Evolutionary conservation across 1,140 invertebrate species (phyloP), one percentile per base, ranked within the genome.

Genomic region (Drosophila nigromelanica): DNA sequence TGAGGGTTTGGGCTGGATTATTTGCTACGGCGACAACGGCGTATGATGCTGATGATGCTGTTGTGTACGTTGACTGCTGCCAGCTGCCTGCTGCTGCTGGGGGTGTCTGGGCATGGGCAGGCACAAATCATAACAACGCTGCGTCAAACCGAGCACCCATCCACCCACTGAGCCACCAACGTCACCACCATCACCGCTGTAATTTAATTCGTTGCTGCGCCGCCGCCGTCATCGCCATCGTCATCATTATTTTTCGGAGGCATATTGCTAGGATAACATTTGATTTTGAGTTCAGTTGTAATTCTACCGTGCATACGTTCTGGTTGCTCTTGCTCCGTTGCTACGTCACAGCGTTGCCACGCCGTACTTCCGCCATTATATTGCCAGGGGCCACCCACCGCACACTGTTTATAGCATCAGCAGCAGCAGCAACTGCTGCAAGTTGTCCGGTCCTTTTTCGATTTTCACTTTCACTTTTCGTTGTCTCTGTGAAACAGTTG

Each of bases 251-350:
- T 89, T 74, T 89, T 90, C 83, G 83, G 87, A 91, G 89, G 91
- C 91, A 91, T 92, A 92, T 92, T 92, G 90, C 91, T 90, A 91
- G 91, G 91, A 92, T 92, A 92, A 92, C 82, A 87, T 92, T 91
- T 83, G 87, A 92, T 90, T 92, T 91, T 78, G 78, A 80, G 86
- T 91, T 92, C 91, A 92, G 91, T 92, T 92, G 90, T 91, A 91
- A 92, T 92, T 92, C 86, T 91, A 92, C 91, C 91, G 90, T 91
- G 89, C 91, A 73, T 86, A 79, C 79, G 83, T 76, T 74, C 83
- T 89, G 83, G 85, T 80, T 89, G 89, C 81, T 89, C 71, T 61
- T 58, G 68, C 70, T 70, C 33, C 76, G 87, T 92, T 91, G 81
- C 87, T 86, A 92, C 76, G 82, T 61, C 66, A 76, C 71, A 52